A percentile compares a stretch with the other conserved stretches of the same genome.
Conservation (phyloP, 2,888 invertebrate genomes). For the Gandaritis pyraliata region DNA sequence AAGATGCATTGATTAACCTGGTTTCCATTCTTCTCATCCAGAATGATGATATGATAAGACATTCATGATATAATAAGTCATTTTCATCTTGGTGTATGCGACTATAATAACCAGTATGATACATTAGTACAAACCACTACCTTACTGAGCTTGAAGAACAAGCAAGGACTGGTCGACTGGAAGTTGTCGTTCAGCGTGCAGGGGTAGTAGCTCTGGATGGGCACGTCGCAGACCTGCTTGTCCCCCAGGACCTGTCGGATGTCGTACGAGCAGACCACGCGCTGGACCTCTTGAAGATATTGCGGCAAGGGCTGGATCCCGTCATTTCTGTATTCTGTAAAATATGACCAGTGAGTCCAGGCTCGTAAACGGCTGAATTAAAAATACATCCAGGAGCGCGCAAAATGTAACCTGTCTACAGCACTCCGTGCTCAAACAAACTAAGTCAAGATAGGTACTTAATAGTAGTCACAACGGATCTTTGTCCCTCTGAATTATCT, state of each 20-base stretch:
- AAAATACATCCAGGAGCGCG: too few species aligned
- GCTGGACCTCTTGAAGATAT: conserved; percentile 74
- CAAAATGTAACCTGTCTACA: too few species aligned
- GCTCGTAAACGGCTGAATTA: too few species aligned
- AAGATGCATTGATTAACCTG: too few species aligned
- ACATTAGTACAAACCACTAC: conserved; percentile 70
- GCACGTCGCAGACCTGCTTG: conserved; percentile 93
- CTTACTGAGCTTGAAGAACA: conserved; percentile 98
- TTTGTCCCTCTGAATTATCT: too few species aligned
- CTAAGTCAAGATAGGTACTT: too few species aligned
- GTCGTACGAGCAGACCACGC: conserved; percentile 86
- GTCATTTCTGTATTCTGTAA: conserved; percentile 3
- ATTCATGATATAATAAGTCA: too few species aligned
- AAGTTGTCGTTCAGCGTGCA: conserved; percentile 94
- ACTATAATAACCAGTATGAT: background rate
- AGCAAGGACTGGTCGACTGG: conserved; percentile 94
- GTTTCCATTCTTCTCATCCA: too few species aligned
- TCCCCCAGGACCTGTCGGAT: conserved; percentile 74
- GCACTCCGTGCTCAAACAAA: too few species aligned
- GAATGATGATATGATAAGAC: too few species aligned
- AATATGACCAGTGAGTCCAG: background rate
- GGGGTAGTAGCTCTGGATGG: conserved; percentile 88
- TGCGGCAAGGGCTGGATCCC: background rate
- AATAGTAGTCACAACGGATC: too few species aligned
- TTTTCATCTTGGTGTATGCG: too few species aligned